A percentile compares a stretch with the other conserved stretches of the same genome.
These are phyloP conservation scores for Leucozona laternaria DNA, from an alignment of 2,888 invertebrate genomes.

Conservation along the genomic window DNA sequence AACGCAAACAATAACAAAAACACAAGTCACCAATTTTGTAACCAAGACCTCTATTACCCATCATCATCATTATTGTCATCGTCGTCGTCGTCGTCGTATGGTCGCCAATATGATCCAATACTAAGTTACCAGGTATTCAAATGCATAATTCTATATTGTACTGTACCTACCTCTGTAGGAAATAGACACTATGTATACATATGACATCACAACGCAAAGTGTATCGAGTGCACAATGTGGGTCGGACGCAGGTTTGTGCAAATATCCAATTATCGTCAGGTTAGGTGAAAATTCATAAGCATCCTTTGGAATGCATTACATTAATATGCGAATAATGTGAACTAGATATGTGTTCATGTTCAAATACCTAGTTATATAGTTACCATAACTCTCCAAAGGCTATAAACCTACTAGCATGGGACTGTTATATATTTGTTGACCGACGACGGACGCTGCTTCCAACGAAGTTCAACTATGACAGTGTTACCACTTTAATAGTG, in stretches of 20 bases:
- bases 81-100: neutral
- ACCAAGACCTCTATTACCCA: conserved; percentile 56
- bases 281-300: conserved; percentile 53
- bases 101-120: conserved; percentile 11
- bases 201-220: neutral
- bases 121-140: conserved; percentile 15
- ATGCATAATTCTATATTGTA: neutral
- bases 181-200: neutral
- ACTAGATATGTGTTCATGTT: conserved; percentile 12
- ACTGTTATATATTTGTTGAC: conserved; percentile 46
- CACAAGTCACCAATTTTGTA: conserved; percentile 57
- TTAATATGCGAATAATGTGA: conserved; percentile 64
- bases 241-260: conserved; percentile 45
- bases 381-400: conserved; percentile 5
- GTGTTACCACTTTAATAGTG: conserved; percentile 12
- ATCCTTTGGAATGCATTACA: conserved; percentile 64
- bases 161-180: neutral
- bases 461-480: neutral
- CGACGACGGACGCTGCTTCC: neutral
- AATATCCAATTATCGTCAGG: conserved; percentile 71
- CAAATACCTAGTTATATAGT: conserved; percentile 17
- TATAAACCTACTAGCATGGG: conserved; percentile 25
- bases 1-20: conserved; percentile 49
- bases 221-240: conserved; percentile 8
- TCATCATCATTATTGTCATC: conserved; percentile 18